These are phyloP conservation scores for Euwallacea fornicatus DNA, from an alignment of 1,140 invertebrate species.

Conservation along the genomic window DNA sequence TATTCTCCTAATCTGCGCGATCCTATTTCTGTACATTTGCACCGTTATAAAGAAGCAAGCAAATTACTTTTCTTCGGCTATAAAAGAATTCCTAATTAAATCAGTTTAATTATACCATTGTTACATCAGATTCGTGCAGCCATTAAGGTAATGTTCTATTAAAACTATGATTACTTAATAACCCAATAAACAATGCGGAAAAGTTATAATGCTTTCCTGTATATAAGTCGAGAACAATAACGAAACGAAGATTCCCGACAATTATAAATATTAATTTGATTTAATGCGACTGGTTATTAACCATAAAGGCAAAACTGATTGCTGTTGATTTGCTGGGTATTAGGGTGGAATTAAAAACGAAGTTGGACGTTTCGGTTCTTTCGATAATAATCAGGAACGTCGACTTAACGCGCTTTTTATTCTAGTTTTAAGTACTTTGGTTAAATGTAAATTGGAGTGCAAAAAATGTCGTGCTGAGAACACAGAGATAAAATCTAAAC, in stretches of 20 bases:
- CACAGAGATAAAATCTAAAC: slow-evolving; percentile 18
- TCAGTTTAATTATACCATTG: slow-evolving; percentile 32
- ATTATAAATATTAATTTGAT: slow-evolving; percentile 14
- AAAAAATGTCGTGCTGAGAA: slow-evolving; percentile 30
- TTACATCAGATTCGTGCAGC: slow-evolving; percentile 33
- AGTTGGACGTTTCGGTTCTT: too few relatives aligned
- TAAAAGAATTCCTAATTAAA: slow-evolving; percentile 21
- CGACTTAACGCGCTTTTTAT: background rate
- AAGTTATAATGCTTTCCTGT: slow-evolving; percentile 35
- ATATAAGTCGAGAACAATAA: slow-evolving; percentile 28
- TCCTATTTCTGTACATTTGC: too few relatives aligned
- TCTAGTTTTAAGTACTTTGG: background rate
- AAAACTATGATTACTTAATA: slow-evolving; percentile 39
- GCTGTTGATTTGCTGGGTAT: too few relatives aligned
- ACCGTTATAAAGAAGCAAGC: slow-evolving; percentile 5
- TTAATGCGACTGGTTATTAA: background rate
- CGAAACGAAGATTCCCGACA: slow-evolving; percentile 9
- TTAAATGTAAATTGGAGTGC: background rate
- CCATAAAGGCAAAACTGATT: too few relatives aligned
- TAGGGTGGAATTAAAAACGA: too few relatives aligned
- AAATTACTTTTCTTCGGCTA: slow-evolving; percentile 13
- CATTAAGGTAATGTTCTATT: slow-evolving; percentile 38
- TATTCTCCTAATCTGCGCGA: too few relatives aligned
- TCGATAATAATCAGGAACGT: background rate
- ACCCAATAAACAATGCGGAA: slow-evolving; percentile 36